These are phyloP conservation scores for Heterotis niloticus DNA, from an alignment of 2,113 vertebrate species.

Conservation along the genomic window DNA sequence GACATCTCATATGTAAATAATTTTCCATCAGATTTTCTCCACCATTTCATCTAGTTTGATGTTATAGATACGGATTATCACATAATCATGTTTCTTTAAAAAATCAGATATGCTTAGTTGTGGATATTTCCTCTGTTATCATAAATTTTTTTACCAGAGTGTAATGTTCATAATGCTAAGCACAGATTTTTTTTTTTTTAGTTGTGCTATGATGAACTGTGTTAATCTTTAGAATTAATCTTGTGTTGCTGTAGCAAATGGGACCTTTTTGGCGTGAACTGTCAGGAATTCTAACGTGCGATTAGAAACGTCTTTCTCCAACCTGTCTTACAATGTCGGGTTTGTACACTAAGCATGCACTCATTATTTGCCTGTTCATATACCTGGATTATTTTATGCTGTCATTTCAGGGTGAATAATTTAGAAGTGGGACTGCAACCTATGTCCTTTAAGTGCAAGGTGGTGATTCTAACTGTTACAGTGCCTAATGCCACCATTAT, in stretches of 20 bases:
- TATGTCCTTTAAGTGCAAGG: too few relatives aligned
- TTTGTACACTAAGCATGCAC: too few relatives aligned
- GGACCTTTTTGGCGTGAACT: not conserved
- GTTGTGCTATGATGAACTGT: not conserved
- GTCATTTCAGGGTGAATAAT: too few relatives aligned
- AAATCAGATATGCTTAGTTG: not conserved
- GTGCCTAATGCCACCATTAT: too few relatives aligned
- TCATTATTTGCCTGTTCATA: too few relatives aligned
- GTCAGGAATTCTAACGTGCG: constrained; percentile 1
- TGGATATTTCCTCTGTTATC: not conserved
- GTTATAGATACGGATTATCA: constrained; percentile 40
- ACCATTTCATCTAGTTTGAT: constrained; percentile 28
- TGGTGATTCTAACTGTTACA: too few relatives aligned
- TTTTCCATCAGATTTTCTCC: constrained; percentile 27
- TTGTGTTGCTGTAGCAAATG: not conserved
- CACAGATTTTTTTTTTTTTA: not conserved
- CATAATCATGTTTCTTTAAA: constrained; percentile 11
- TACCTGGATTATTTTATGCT: too few relatives aligned
- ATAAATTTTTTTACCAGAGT: not conserved
- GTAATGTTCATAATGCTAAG: not conserved
- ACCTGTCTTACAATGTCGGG: too few relatives aligned
- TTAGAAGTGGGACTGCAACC: too few relatives aligned
- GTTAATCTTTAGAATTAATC: constrained; percentile 7
- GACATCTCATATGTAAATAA: constrained; percentile 28
- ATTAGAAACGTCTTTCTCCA: too few relatives aligned